Base-by-base conservation (phyloP, 2,888 invertebrate genomes). In the Drosophila lacicola region DNA sequence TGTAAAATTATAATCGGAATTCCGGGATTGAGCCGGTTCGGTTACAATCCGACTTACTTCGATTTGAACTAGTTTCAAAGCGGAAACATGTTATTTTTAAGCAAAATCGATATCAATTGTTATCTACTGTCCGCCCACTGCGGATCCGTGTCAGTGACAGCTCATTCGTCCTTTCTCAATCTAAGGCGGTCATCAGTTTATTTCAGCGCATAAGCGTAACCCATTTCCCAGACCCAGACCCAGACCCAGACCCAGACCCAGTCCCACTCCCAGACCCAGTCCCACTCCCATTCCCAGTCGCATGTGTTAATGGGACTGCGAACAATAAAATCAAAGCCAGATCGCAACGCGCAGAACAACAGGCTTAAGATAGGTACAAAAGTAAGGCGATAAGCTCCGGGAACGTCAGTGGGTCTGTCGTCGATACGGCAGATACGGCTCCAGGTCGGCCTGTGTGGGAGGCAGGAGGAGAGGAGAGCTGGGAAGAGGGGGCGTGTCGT, bases 221-320 rank as follows among this genome's bases (percentile, higher is more conserved):
- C 74, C 87, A 81, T 84, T 87, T 76, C 56, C 62, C 79, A 74
- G 29, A 29, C 29, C 29, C 29, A 29, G 29, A 2, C 8, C 8
- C 29, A 25, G 8, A 2, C 25, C 25, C 25, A 25, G 6, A 4
- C 17, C 17, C 17, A 17, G 17, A 17, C 17, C 17, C 17, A 17
- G 17, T 17, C 17, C 17, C 21, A 25, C 1, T 25, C 17, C 17
- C 17, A 17, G 17, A 2, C 17, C 17, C 21, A 25, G 5, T 25
- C 25, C 25, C 25, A 25, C 25, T 29, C 29, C 29, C 29, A 29
- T 0, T 29, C 2, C 8, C 29, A 2, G 72, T 74, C 57, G 74
- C 50, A 82, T 72, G 88, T 80, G 88, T 86, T 88, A 83, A 83
- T 83, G 83, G 80, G 86, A 77, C 72, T 77, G 86, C 78, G 57